These are phyloP conservation scores for Amphipyra berbera DNA, from an alignment of 2,888 invertebrate species.

Conservation along the genomic window DNA sequence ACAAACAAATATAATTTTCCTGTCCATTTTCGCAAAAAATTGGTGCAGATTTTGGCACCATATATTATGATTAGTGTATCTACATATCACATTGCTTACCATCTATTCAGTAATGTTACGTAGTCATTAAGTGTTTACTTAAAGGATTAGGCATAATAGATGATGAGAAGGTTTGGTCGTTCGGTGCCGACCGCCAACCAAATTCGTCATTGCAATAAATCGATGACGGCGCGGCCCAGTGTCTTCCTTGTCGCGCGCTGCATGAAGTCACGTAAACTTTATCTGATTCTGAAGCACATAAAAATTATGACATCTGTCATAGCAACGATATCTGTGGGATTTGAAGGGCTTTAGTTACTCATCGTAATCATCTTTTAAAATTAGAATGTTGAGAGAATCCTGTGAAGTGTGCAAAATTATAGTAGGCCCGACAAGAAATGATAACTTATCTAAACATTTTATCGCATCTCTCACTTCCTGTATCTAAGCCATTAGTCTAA, in stretches of 20 bases:
- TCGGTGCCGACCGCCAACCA: not conserved
- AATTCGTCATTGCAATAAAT: conserved; percentile 5
- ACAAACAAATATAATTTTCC: conserved; percentile 23
- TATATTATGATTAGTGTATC: not conserved
- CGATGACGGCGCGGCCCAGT: conserved; percentile 5
- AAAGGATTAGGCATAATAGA: no score
- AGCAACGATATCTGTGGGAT: conserved; percentile 18
- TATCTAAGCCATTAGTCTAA: no score
- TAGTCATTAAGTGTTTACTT: no score
- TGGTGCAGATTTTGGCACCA: conserved; percentile 5
- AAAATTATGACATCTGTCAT: conserved; percentile 28
- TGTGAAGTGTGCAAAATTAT: not conserved
- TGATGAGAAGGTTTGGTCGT: not conserved
- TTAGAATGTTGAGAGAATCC: conserved; percentile 14
- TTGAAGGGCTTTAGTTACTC: conserved; percentile 17
- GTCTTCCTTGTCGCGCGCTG: conserved; percentile 6
- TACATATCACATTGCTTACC: no score
- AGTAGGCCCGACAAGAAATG: not conserved
- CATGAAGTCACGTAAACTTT: conserved; percentile 35
- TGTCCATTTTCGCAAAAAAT: conserved; percentile 6
- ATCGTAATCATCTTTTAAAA: conserved; percentile 12
- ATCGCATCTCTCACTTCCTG: not conserved
- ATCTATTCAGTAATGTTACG: no score
- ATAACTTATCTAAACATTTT: not conserved
- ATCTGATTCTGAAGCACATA: conserved; percentile 20